Base-by-base conservation (phyloP, 2,113 vertebrate genomes). In the Pagrus major region DNA sequence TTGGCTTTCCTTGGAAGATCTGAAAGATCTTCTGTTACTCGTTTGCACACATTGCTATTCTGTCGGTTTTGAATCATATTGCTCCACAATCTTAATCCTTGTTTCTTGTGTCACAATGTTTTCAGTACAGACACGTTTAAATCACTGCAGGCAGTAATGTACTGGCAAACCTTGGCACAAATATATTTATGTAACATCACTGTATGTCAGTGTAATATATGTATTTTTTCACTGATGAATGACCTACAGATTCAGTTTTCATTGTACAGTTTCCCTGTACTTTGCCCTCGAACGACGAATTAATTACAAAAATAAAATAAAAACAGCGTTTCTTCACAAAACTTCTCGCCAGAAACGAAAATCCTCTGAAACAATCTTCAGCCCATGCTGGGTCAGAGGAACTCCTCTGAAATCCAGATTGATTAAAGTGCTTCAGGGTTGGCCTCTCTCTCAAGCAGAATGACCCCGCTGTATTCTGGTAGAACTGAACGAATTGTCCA, bases 371-470 rank as follows among this genome's bases (percentile, higher is more conserved):
- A n/a, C 35, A 4, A 0, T 0, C 44, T 66, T 67, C 4, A 61
- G 51, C 9, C 35, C 10, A 33, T 0, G 4, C 4, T 18, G 11
- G n/a, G n/a, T 71, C 67, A 55, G 31, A 35, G 20, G 23, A 58
- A n/a, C 49, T 39, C 76, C 20, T 9, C 51, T 71, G 29, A 76
- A 82, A 65, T 44, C 70, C 71, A 42, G 16, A 37, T 60, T 76
- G 65, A 85, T 83, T 64, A 78, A 86, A 81, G 3, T 8, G 46
- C 78, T 76, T 31, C 3, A n/a, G 59, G 73, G 39, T 23, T 2
- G 3, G 35, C 18, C 9, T 59, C 15, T 33, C 27, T 37, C 44
- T 66, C 44, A 52, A 81, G 33, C 56, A 15, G 9, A 12, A 31
- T 0, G 27, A 51, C n/a, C 12, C 29, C 2, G 1, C 58, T 59